Conservation (phyloP, 2,113 vertebrate species). For the Genyomyrus donnyi region DNA sequence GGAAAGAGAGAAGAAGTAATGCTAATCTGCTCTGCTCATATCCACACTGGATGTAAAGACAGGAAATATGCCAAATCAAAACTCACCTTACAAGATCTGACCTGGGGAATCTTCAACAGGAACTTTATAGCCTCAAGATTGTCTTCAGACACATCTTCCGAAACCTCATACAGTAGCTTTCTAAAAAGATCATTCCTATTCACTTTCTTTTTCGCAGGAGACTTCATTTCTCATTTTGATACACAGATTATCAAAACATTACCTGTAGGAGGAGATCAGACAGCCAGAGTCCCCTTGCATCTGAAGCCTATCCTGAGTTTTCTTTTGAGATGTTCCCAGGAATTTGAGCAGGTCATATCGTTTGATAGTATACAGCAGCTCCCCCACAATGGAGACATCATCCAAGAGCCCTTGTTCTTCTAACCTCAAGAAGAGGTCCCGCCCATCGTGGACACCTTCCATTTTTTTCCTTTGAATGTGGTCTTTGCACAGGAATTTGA, state of each 20-base stretch:
- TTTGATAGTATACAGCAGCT: conserved; percentile 50
- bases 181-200: conserved; percentile 33
- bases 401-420: conserved; percentile 45
- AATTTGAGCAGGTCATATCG: conserved; percentile 44
- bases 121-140: conserved; percentile 48
- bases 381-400: conserved; percentile 30
- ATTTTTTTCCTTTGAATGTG: conserved; percentile 44
- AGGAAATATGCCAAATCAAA: not conserved
- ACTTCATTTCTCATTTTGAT: not conserved
- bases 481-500: conserved; percentile 61
- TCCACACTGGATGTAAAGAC: not conserved
- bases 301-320: conserved; percentile 10
- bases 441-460: conserved; percentile 48
- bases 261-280: conserved; percentile 56
- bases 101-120: conserved; percentile 40
- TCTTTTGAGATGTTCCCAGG: conserved; percentile 27
- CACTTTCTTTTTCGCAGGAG: not conserved
- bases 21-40: not conserved
- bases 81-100: conserved; percentile 49
- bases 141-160: conserved; percentile 39
- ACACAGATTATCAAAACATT: not conserved
- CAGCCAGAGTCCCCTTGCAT: conserved; percentile 25
- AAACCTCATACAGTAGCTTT: conserved; percentile 53
- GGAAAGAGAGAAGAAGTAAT: not conserved
- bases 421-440: conserved; percentile 43